A percentile compares a stretch with the other conserved stretches of the same genome.
Conservation (phyloP, 2,113 vertebrate genomes). For the Willisornis vidua region DNA sequence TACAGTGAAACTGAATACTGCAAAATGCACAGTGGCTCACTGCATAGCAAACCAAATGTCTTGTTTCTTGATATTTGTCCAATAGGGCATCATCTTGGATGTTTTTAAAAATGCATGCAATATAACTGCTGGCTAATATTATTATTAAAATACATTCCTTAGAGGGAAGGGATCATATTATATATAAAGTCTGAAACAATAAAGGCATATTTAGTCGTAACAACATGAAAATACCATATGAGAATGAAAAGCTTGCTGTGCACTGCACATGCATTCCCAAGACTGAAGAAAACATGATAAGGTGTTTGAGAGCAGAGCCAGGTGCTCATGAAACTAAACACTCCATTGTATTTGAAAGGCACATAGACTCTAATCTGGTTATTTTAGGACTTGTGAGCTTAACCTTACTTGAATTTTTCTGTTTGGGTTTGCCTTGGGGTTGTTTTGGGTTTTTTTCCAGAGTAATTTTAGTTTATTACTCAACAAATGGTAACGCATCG, state of each 20-base stretch:
- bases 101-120: not conserved
- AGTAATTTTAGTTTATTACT: slow-evolving; percentile 14
- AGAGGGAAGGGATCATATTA: not conserved
- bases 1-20: not conserved
- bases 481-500: not conserved
- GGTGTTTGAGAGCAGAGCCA: slow-evolving; percentile 27
- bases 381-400: not conserved
- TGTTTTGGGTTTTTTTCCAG: not conserved
- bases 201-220: slow-evolving; percentile 3
- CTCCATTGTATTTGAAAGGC: not conserved
- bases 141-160: slow-evolving; percentile 10
- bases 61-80: not conserved
- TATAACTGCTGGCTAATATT: not conserved
- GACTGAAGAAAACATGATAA: not conserved
- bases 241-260: slow-evolving; percentile 4
- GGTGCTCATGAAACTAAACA: not conserved
- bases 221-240: not conserved
- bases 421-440: not conserved
- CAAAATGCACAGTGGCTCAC: not conserved
- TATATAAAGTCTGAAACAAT: slow-evolving; percentile 1
- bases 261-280: not conserved
- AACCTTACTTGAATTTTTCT: not conserved
- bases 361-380: not conserved
- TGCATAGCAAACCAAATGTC: not conserved
- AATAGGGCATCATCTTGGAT: not conserved